Evolutionary conservation across 2,888 invertebrate genomes (phyloP).

Genomic region (Drosophila mimica): DNA sequence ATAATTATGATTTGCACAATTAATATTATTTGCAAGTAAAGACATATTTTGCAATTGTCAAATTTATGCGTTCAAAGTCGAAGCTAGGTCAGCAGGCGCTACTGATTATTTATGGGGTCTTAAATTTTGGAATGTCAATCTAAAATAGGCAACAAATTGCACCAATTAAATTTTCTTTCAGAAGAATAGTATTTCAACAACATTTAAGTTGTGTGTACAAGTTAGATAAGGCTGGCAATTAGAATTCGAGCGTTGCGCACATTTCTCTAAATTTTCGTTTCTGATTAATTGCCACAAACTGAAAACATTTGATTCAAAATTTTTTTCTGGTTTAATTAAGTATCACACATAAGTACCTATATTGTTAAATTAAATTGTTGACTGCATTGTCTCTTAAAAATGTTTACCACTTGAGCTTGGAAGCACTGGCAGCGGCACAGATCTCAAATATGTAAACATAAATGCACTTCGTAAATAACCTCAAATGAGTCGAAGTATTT

Average conservation of each 20-base stretch:
- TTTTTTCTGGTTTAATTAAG: neutral
- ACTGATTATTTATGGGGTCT: neutral
- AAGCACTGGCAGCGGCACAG: neutral
- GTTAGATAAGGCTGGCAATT: neutral
- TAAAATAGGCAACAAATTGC: neutral
- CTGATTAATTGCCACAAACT: neutral
- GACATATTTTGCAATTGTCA: neutral
- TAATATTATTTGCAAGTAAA: neutral
- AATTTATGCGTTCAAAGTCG: neutral
- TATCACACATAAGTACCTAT: neutral
- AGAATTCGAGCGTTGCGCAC: neutral
- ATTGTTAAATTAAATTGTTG: neutral
- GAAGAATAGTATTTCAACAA: neutral
- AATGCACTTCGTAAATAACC: slow-evolving; percentile 4
- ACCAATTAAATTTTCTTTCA: neutral
- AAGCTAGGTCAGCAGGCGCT: neutral
- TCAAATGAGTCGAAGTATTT: neutral
- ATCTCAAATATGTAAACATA: slow-evolving; percentile 1
- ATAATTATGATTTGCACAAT: neutral
- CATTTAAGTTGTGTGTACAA: neutral
- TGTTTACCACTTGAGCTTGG: neutral
- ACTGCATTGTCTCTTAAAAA: neutral
- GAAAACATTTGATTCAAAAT: neutral
- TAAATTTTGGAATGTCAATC: neutral
- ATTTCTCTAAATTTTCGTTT: neutral